A percentile compares a stretch with the other conserved stretches of the same genome.
phyloP scores from a whole-genome alignment of 2,888 invertebrate species.

The Acleris literana region DNA sequence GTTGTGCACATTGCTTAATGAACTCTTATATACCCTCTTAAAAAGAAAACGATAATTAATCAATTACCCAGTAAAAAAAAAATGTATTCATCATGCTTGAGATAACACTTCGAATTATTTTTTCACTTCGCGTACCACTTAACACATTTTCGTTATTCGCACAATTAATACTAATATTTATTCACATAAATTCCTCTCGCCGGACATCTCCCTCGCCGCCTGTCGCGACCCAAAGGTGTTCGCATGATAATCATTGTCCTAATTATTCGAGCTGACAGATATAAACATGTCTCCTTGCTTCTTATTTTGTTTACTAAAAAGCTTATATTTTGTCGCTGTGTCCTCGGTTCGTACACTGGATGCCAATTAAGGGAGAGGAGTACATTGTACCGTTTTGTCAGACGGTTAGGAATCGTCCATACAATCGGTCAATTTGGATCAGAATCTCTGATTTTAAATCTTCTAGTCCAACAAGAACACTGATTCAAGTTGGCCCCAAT shows the following conservation, averaged over 20 bases:
- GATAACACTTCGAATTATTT: neutral
- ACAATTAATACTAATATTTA: constrained; percentile 22
- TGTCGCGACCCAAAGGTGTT: constrained; percentile 31
- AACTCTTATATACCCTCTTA: too few relatives aligned
- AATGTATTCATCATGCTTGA: too few relatives aligned
- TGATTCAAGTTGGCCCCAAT: too few relatives aligned
- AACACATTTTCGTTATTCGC: constrained; percentile 8
- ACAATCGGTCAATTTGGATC: too few relatives aligned
- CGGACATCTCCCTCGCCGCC: constrained; percentile 27
- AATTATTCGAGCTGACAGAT: constrained; percentile 12
- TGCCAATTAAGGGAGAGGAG: constrained; percentile 43
- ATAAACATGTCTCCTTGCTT: constrained; percentile 31
- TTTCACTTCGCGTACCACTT: constrained; percentile 1
- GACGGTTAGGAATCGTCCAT: constrained; percentile 1
- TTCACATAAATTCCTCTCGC: constrained; percentile 21
- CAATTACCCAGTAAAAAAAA: too few relatives aligned
- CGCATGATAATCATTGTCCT: constrained; percentile 35
- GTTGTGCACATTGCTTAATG: too few relatives aligned
- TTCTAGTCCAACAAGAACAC: too few relatives aligned
- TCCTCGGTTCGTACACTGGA: constrained; percentile 39
- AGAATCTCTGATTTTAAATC: too few relatives aligned
- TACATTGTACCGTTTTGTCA: constrained; percentile 14
- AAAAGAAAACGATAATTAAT: too few relatives aligned
- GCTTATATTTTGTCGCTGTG: constrained; percentile 18
- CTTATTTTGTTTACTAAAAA: constrained; percentile 26